phyloP scores from a whole-genome alignment of 2,113 vertebrate species.

The Sinocyclocheilus grahami region DNA sequence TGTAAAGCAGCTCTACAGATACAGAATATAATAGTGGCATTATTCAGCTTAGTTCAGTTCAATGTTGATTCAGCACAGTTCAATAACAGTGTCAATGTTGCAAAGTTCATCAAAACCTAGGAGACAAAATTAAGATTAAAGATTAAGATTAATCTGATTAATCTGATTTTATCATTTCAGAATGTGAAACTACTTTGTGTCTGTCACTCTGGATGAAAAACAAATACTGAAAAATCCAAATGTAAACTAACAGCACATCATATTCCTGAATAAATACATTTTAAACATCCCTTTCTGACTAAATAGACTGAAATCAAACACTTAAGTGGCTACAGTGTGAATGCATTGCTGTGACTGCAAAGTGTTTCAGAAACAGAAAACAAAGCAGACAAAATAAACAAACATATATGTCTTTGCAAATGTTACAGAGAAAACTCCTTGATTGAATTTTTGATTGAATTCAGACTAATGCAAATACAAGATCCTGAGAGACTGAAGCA shows the following conservation, averaged over 20 bases:
- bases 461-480: background rate
- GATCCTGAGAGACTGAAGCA: background rate
- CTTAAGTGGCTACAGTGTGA: background rate
- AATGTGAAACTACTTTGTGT: no score
- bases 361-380: background rate
- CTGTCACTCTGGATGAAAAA: no score
- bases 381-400: background rate
- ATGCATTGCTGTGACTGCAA: background rate
- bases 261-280: background rate
- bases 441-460: background rate
- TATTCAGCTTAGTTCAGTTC: background rate
- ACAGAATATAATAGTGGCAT: background rate
- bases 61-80: background rate
- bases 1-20: background rate
- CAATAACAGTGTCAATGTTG: no score
- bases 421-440: background rate
- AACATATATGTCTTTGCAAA: background rate
- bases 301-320: background rate
- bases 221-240: no score
- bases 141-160: no score
- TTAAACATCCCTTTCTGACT: background rate
- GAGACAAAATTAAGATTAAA: no score
- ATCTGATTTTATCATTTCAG: no score
- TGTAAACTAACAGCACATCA: background rate
- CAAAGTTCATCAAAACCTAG: no score